Conservation (phyloP, 1,140 invertebrate genomes). For the Drosophila quadrilineata region DNA sequence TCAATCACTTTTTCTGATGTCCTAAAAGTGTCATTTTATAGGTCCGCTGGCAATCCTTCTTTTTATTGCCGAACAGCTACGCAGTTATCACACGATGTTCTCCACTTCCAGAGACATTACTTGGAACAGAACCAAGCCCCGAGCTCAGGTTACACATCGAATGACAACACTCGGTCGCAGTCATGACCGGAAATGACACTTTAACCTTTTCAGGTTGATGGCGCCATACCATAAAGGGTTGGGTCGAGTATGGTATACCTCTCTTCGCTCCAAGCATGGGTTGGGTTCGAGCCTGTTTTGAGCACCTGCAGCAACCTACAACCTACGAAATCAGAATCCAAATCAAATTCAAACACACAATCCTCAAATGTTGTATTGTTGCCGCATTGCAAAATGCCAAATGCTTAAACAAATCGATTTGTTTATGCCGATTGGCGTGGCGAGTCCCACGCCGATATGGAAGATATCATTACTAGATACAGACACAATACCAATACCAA, state of each 20-base stretch:
- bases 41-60: constrained; percentile 12
- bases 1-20: not conserved
- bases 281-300: not conserved
- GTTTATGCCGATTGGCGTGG: constrained; percentile 48
- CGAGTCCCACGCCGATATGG: constrained; percentile 23
- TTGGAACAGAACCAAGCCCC: constrained; percentile 1
- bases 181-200: constrained; percentile 29
- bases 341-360: constrained; percentile 29
- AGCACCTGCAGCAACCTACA: not conserved
- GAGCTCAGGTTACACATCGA: constrained; percentile 18
- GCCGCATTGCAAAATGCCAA: constrained; percentile 47
- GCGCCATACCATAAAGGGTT: constrained; percentile 32
- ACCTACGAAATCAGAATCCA: constrained; percentile 9
- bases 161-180: constrained; percentile 20
- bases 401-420: constrained; percentile 63
- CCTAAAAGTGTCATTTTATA: not conserved
- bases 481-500: too few relatives aligned
- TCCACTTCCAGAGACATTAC: not conserved
- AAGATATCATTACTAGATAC: constrained; percentile 52
- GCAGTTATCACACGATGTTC: constrained; percentile 29
- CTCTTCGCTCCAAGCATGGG: too few relatives aligned
- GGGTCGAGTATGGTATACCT: too few relatives aligned
- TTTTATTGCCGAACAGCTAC: constrained; percentile 11
- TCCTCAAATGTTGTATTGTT: constrained; percentile 7
- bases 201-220: constrained; percentile 31